Conservation (phyloP, 2,113 vertebrate species). For the Syngnathus typhle region DNA sequence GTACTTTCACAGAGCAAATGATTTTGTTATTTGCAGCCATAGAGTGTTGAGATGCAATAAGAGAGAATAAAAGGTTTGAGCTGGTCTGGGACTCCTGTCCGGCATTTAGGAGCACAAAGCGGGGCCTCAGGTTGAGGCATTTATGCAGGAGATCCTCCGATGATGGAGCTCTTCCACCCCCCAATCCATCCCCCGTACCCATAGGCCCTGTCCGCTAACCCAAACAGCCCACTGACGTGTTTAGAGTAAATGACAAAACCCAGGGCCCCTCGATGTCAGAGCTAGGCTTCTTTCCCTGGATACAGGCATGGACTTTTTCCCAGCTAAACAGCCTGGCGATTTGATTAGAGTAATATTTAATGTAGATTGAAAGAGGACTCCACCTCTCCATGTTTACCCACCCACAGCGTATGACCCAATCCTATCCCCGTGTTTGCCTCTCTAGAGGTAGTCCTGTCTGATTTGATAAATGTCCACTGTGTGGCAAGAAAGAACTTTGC, state of each 20-base stretch:
- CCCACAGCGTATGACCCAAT: slow-evolving; percentile 60
- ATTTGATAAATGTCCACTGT: slow-evolving; percentile 66
- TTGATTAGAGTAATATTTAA: slow-evolving; percentile 71
- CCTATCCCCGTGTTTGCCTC: slow-evolving; percentile 48
- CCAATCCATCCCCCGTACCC: slow-evolving; percentile 43
- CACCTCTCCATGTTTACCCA: slow-evolving; percentile 46
- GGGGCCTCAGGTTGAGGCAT: slow-evolving; percentile 62
- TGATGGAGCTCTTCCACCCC: slow-evolving; percentile 61
- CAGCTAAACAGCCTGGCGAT: slow-evolving; percentile 52
- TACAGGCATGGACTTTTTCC: slow-evolving; percentile 60
- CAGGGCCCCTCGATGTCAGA: slow-evolving; percentile 65
- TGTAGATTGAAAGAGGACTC: slow-evolving; percentile 67
- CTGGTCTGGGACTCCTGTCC: slow-evolving; percentile 31
- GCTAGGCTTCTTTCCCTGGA: slow-evolving; percentile 48
- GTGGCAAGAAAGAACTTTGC: slow-evolving; percentile 62
- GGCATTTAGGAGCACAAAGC: slow-evolving; percentile 52
- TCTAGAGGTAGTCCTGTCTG: slow-evolving; percentile 64
- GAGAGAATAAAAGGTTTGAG: slow-evolving; percentile 24
- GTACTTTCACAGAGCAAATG: neutral
- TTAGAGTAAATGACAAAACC: slow-evolving; percentile 71
- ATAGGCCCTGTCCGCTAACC: slow-evolving; percentile 59
- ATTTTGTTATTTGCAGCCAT: slow-evolving; percentile 16
- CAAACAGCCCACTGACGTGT: slow-evolving; percentile 70
- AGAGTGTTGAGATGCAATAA: slow-evolving; percentile 2
- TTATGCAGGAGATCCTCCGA: slow-evolving; percentile 67